These are phyloP conservation scores for Neosalanx taihuensis DNA, from an alignment of 2,797 vertebrate species.

Conservation along the genomic window DNA sequence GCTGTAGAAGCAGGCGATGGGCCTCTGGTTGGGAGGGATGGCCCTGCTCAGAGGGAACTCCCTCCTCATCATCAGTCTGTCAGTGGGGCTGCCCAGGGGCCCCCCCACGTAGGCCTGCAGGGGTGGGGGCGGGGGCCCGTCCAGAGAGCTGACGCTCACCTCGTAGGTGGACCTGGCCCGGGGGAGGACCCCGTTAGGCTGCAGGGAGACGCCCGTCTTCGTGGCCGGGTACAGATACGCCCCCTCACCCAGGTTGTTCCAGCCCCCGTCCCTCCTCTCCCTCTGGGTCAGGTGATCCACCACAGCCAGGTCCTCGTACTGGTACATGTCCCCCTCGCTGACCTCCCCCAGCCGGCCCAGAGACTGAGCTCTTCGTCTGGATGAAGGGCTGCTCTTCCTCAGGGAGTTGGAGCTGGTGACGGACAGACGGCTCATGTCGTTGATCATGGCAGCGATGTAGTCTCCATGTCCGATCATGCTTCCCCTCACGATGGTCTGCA, in stretches of 20 bases:
- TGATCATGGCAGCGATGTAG: constrained; percentile 92
- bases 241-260: constrained; percentile 81
- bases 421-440: constrained; percentile 93
- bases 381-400: constrained; percentile 85
- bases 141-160: constrained; percentile 70
- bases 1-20: constrained; percentile 81
- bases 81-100: constrained; percentile 68
- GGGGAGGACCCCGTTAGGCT: constrained; percentile 83
- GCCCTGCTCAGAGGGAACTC: constrained; percentile 72
- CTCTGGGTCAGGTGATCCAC: constrained; percentile 75
- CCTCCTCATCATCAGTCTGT: constrained; percentile 70
- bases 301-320: constrained; percentile 82
- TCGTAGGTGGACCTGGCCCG: constrained; percentile 88
- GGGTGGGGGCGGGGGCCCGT: constrained; percentile 58
- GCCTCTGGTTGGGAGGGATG: constrained; percentile 74
- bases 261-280: constrained; percentile 78
- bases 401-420: constrained; percentile 98
- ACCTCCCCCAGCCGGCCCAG: constrained; percentile 89
- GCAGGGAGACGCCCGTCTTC: constrained; percentile 74
- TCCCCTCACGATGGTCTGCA: constrained; percentile 93
- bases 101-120: constrained; percentile 60
- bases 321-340: constrained; percentile 82
- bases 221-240: constrained; percentile 85
- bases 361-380: constrained; percentile 89
- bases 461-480: constrained; percentile 88